Evolutionary conservation across 2,113 vertebrate species (phyloP), one percentile per base, ranked within the genome.

Genomic region (Falcunculus frontatus): DNA sequence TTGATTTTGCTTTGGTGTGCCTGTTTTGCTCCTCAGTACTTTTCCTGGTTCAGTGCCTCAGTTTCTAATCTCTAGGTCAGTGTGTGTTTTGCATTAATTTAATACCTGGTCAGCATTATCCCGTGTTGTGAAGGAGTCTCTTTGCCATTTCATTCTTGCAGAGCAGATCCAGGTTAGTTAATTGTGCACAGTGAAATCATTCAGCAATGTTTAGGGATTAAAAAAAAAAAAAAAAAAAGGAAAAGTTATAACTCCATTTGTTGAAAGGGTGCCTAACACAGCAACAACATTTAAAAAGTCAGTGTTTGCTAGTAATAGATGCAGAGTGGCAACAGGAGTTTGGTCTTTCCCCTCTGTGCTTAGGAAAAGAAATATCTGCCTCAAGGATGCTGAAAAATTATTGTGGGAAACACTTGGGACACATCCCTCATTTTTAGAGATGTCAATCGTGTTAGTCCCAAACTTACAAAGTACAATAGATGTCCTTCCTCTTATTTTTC

Each of bases 21-120:
- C n/a, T 80, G 29, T 77, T 89, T 52, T 92, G 62, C 74, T 92
- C 44, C 70, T 96, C 95, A 96, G 89, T 84, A 72, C 37, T 94
- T 92, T 94, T 56, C 77, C 70, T 87, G 67, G 56, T 92, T 90
- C 94, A 92, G 50, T 77, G 78, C 65, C 64, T 96, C 92, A 50
- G 41, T 96, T 89, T 95, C 92, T 96, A 55, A 86, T 92, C 89
- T 85, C 60, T 65, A 80, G 79, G 73, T 73, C 1, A 0, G 47
- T 55, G 57, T 86, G 85, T 84, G 60, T 95, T 96, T 95, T 94
- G 87, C 82, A 85, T 87, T 69, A 89, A 84, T 96, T 90, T 75
- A 86, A 94, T 93, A 95, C 84, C 55, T 79, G 81, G n/a, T 89
- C 89, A 96, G 91, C 49, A 30, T 79, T 94, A 95, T 87, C 69